Evolutionary conservation across 2,888 invertebrate species (phyloP), one percentile per base, ranked within the genome.

Genomic region (Serripes groenlandicus): DNA sequence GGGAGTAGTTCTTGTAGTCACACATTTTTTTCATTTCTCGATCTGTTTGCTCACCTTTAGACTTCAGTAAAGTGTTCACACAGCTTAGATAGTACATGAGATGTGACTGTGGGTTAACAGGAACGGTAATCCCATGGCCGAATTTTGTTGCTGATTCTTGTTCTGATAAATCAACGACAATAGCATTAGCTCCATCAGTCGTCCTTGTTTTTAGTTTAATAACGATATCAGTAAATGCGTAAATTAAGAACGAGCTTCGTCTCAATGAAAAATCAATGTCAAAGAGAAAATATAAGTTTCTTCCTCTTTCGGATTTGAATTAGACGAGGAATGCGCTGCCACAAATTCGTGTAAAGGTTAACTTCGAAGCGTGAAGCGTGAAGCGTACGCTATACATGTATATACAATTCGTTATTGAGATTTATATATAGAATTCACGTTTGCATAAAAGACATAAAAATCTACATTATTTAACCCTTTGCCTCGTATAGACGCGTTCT

Each of bases 1-100:
- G 68, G 49, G 34, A 37, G 49, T 69, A 69, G 23, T 75, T 68
- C 58, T 69, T 69, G 58, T 56, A 75, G 56, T 75, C 75, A 28
- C 75, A 75, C 7, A 75, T 42, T 42, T 75, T 75, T 26, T 37
- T 42, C 69, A 75, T 75, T 35, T 69, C 75, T 21, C 58, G 26
- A 23, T 75, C 58, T 15, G 75, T 75, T 32, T 69, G 35, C 30
- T 58, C 69, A 2, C 69, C 75, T 35, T 75, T 69, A 23, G 68
- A 9, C 32, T 68, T 75, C 37, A 75, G 42, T n/a, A 75, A 30
- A 26, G 75, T 75, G 49, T 75, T 75, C 15, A 75, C 60, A 58
- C 75, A 75, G 69, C 60, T 69, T 9, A 75, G 49, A 30, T 75
- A 75, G 75, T 75, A 75, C 75, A 75, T 75, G 1, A 75, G 60